Conservation (phyloP, 2,797 vertebrate genomes). For the Oryzias sinensis region DNA sequence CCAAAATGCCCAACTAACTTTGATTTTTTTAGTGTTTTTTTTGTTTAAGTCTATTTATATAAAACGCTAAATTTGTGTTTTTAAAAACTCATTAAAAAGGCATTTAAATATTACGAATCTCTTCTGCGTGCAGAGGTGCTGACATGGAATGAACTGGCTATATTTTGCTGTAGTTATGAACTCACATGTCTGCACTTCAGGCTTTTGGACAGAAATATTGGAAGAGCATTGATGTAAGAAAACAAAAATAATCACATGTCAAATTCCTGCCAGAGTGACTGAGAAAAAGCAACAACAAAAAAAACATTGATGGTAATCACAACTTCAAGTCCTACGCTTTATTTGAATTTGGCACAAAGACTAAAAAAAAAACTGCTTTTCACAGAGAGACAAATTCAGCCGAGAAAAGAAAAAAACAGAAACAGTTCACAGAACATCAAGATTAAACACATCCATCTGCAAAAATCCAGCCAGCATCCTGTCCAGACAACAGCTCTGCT, state of each 20-base stretch:
- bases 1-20: too few relatives aligned
- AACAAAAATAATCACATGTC: constrained; percentile 13
- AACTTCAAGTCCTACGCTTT: background rate
- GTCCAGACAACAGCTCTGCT: background rate
- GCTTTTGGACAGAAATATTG: background rate
- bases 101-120: too few relatives aligned
- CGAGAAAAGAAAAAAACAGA: background rate
- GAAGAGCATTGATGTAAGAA: background rate
- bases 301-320: constrained; percentile 6
- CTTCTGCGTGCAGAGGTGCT: too few relatives aligned
- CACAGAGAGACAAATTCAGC: constrained; percentile 12
- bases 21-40: too few relatives aligned
- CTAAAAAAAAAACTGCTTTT: background rate
- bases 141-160: too few relatives aligned
- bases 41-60: too few relatives aligned
- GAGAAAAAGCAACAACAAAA: constrained; percentile 19
- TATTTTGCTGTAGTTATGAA: background rate
- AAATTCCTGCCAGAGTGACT: constrained; percentile 3
- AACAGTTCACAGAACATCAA: constrained; percentile 3
- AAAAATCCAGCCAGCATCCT: background rate
- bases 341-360: constrained; percentile 17
- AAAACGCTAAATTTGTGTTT: too few relatives aligned
- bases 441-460: background rate
- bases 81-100: too few relatives aligned
- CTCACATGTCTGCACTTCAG: background rate